Base-by-base conservation (phyloP, 2,888 invertebrate species). In the Heliconius sara region DNA sequence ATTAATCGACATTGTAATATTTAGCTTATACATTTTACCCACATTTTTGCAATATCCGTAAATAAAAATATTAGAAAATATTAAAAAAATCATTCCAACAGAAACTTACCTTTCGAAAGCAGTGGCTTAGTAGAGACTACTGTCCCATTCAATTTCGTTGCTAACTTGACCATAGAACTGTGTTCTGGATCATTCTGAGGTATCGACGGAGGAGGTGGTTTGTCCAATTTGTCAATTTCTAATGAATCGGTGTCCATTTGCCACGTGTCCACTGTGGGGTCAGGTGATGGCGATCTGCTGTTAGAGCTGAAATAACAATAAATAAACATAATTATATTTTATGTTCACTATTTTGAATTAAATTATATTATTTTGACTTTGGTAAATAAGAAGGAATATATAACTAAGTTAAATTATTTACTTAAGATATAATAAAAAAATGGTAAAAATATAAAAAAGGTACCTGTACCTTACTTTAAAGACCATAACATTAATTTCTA, bases 221-320 rank as follows among this genome's bases (percentile, higher is more conserved):
- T 90, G 10, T 91, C 90, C 19, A 85, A 57, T 68, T 89, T 90
- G 22, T 89, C 88, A 43, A 89, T 88, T 12, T 76, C 47, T 39
- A 76, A 52, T 72, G 88, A 83, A 73, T 94, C 94, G 0, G 91
- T 93, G 30, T 95, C 94, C 94, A 95, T 94, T n/a, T 88, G 88
- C 93, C 92, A 94, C 3, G 86, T 80, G 52, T 89, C 88, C 0
- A 85, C 83, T 4, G 85, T 39, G 0, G 83, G 81, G 78, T 92
- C 92, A 1, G 93, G 93, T 0, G 93, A 92, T 0, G 93, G 92
- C 0, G 93, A 92, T 83, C 92, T 86, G 82, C 93, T 93, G 83
- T 87, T 85, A 1, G 85, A 88, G 78, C 94, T 94, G 87, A 75
- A 83, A 84, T 74, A 67, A 0, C 65, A 60, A 60, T 12, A 60